phyloP scores from a whole-genome alignment of 2,113 vertebrate species.

The Mesembrinibis cayennensis region DNA sequence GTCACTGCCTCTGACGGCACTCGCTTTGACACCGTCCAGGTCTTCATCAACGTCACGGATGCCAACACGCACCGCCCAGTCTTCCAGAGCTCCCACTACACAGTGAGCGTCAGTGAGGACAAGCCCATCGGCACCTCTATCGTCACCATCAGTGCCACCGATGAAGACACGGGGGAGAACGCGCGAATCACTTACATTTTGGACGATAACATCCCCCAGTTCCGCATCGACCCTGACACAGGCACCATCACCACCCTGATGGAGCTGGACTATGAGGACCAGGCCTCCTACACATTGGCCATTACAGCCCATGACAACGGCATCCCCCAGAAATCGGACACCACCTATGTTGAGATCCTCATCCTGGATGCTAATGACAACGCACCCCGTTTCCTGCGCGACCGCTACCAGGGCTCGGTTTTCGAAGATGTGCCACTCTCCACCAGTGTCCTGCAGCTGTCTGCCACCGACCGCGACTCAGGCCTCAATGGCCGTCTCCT shows the following conservation, averaged over 20 bases:
- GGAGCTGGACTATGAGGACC: conserved; percentile 93
- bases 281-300: conserved; percentile 91
- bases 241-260: conserved; percentile 91
- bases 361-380: conserved; percentile 94
- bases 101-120: conserved; percentile 86
- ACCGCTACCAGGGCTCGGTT: conserved; percentile 88
- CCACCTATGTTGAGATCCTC: conserved; percentile 92
- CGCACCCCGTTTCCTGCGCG: conserved; percentile 82
- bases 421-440: conserved; percentile 86
- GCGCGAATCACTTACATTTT: conserved; percentile 92
- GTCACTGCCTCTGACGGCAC: conserved; percentile 93
- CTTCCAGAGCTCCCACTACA: conserved; percentile 93
- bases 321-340: conserved; percentile 94
- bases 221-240: conserved; percentile 87
- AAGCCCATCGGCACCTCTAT: conserved; percentile 88
- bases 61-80: conserved; percentile 96
- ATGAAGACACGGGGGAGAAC: conserved; percentile 95
- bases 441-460: conserved; percentile 93
- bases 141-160: conserved; percentile 86
- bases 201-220: conserved; percentile 93
- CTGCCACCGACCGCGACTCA: conserved; percentile 89
- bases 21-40: conserved; percentile 86
- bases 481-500: conserved; percentile 87
- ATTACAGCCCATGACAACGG: conserved; percentile 93
- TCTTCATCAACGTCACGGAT: conserved; percentile 94